Percentiles rank a stretch among this genome's conserved stretches.
Conservation (phyloP, 2,113 vertebrate genomes). For the Tragelaphus strepsiceros region DNA sequence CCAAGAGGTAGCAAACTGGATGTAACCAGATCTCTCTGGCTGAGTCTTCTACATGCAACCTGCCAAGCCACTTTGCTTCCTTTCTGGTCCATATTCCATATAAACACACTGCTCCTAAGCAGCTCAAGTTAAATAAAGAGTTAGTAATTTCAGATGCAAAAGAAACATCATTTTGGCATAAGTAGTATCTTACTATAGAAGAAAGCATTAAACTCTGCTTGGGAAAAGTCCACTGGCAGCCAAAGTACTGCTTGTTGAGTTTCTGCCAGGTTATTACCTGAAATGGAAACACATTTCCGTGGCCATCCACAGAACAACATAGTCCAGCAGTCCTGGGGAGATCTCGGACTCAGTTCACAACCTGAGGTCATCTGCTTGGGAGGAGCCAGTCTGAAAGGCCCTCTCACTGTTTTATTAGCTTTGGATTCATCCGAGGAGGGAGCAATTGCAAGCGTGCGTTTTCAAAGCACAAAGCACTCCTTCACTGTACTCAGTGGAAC, state of each 20-base stretch:
- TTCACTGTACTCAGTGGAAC: background rate
- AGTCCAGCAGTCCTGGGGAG: background rate
- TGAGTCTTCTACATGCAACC: rapidly evolving
- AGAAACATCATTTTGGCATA: background rate
- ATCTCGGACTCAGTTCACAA: background rate
- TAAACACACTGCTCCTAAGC: background rate
- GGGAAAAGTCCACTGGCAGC: background rate
- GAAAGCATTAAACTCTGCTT: background rate
- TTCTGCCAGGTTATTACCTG: background rate
- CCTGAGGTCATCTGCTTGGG: background rate
- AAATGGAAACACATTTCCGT: background rate
- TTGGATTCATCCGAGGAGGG: background rate
- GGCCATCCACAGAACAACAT: background rate
- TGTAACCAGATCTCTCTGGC: no score
- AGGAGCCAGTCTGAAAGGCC: background rate
- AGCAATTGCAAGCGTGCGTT: background rate
- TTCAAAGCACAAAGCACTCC: background rate
- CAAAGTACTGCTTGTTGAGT: background rate
- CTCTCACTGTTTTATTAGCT: background rate
- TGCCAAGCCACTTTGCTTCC: rapidly evolving
- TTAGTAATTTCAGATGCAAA: background rate
- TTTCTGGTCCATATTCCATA: background rate
- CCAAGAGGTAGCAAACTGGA: background rate
- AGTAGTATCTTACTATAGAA: background rate
- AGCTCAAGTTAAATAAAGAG: background rate